Evolutionary conservation across 2,113 vertebrate genomes (phyloP).

Genomic region (Dipodomys merriami): DNA sequence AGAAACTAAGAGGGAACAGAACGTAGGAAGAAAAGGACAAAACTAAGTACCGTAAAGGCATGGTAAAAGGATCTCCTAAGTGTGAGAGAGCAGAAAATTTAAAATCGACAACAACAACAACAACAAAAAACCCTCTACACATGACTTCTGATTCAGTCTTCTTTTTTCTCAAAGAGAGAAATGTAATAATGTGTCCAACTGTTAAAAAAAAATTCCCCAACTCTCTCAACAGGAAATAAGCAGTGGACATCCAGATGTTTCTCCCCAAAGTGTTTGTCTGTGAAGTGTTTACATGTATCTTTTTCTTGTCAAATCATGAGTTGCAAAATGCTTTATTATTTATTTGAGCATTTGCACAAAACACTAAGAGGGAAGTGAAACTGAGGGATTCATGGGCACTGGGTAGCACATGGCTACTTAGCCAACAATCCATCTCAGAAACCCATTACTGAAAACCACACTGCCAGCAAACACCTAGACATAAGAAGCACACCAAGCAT

Average conservation of each 20-base stretch:
- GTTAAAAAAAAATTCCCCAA: slow-evolving; percentile 68
- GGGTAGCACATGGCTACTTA: neutral
- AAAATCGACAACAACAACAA: too few species aligned
- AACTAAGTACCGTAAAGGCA: neutral
- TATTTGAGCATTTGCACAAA: slow-evolving; percentile 57
- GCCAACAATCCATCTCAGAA: neutral
- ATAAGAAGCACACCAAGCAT: neutral
- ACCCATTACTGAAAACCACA: neutral
- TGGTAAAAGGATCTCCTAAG: neutral
- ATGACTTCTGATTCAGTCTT: neutral
- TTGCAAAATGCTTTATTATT: slow-evolving; percentile 38
- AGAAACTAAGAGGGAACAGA: neutral
- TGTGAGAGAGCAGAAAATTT: neutral
- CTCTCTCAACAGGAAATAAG: slow-evolving; percentile 64
- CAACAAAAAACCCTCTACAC: neutral
- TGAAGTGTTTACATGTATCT: slow-evolving; percentile 70
- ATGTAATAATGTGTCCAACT: slow-evolving; percentile 23
- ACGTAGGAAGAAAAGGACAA: neutral
- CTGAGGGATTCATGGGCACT: slow-evolving; percentile 7
- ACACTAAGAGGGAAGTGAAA: neutral
- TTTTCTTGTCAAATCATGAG: slow-evolving; percentile 69
- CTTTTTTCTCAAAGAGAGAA: slow-evolving; percentile 27
- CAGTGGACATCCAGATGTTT: slow-evolving; percentile 72
- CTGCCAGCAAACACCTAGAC: neutral
- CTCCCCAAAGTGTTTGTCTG: slow-evolving; percentile 58